Conservation (phyloP, 2,888 invertebrate genomes). For the Tethea ocularis region DNA sequence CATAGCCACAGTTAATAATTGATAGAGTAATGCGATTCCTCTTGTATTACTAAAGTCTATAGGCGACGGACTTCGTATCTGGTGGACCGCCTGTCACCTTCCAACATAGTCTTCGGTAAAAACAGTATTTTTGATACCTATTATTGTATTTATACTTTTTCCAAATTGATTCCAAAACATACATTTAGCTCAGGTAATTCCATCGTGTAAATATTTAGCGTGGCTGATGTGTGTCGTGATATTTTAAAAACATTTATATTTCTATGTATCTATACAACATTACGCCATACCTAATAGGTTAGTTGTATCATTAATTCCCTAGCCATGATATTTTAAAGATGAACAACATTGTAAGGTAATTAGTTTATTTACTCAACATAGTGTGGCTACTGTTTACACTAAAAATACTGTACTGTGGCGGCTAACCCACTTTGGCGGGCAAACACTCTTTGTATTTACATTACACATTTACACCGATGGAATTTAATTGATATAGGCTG, state of each 20-base stretch:
- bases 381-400: not conserved
- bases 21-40: not conserved
- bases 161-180: too few relatives aligned
- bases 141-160: too few relatives aligned
- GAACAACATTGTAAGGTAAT: not conserved
- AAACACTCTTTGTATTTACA: constrained; percentile 49
- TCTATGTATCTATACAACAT: not conserved
- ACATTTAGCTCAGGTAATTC: too few relatives aligned
- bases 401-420: constrained; percentile 14
- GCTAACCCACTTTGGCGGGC: constrained; percentile 35
- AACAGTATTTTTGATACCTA: too few relatives aligned
- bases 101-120: too few relatives aligned
- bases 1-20: not conserved
- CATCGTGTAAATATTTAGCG: too few relatives aligned
- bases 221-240: too few relatives aligned
- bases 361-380: not conserved
- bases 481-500: constrained; percentile 54
- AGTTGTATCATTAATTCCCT: not conserved
- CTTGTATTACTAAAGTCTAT: not conserved
- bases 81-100: too few relatives aligned
- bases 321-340: not conserved
- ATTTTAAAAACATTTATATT: too few relatives aligned
- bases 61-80: too few relatives aligned
- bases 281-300: not conserved
- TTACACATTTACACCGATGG: constrained; percentile 49